Evolutionary conservation across 2,113 vertebrate genomes (phyloP).

Genomic region (Noctilio leporinus): DNA sequence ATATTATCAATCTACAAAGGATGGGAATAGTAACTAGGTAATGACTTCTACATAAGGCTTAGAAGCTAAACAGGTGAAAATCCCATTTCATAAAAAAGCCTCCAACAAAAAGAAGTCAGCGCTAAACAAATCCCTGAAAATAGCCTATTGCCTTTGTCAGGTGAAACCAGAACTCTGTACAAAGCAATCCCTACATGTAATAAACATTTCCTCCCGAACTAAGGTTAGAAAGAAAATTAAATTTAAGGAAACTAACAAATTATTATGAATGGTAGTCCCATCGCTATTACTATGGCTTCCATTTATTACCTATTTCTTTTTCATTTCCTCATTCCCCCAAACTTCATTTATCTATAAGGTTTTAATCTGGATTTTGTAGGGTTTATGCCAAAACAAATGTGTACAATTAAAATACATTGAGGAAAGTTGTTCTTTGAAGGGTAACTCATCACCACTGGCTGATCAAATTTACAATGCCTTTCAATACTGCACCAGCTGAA

Average conservation of each 20-base stretch:
- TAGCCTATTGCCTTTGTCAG: background rate
- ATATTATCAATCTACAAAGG: background rate
- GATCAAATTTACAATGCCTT: conserved; percentile 8
- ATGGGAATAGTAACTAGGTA: background rate
- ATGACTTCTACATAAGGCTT: background rate
- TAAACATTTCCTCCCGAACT: background rate
- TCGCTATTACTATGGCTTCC: background rate
- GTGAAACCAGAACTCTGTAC: background rate
- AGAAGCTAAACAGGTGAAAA: background rate
- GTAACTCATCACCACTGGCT: background rate
- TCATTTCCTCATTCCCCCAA: background rate
- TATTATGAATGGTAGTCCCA: background rate
- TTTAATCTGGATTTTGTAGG: background rate
- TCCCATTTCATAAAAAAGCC: background rate
- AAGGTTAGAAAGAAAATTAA: conserved; percentile 1
- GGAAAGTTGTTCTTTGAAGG: background rate
- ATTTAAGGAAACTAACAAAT: conserved; percentile 7
- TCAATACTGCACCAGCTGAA: background rate
- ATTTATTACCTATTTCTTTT: background rate
- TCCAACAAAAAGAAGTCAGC: background rate
- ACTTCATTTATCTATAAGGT: background rate
- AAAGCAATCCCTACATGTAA: background rate
- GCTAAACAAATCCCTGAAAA: conserved; percentile 21
- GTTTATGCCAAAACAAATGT: conserved; percentile 18
- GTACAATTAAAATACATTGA: conserved; percentile 9